Conservation (phyloP, 2,113 vertebrate genomes). For the Baryphthengus martii region DNA sequence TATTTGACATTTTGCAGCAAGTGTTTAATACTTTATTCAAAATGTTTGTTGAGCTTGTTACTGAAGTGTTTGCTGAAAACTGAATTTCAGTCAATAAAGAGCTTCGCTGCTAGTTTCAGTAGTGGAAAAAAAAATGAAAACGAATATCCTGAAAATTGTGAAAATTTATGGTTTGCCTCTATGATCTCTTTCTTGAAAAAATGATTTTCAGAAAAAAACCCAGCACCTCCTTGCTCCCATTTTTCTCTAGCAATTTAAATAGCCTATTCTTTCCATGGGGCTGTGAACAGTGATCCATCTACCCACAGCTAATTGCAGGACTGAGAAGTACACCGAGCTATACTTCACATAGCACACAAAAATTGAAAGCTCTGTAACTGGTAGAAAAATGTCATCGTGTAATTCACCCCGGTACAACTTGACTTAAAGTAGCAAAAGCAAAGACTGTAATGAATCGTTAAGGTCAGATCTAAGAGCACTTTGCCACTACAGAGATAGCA, state of each 20-base stretch:
- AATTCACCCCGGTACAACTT: background rate
- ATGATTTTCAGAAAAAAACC: background rate
- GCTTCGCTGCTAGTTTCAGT: background rate
- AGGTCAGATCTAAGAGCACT: background rate
- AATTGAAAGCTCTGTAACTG: background rate
- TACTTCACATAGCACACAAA: background rate
- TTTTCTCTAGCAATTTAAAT: background rate
- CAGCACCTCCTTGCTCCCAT: background rate
- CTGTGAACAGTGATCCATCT: background rate
- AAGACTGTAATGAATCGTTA: background rate
- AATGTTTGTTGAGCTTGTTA: slow-evolving; percentile 1
- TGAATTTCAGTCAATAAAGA: background rate
- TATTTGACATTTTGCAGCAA: slow-evolving; percentile 10
- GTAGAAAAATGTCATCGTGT: background rate
- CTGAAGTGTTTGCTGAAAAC: slow-evolving; percentile 3
- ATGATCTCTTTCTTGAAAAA: background rate
- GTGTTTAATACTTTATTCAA: slow-evolving; percentile 18
- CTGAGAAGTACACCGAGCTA: background rate
- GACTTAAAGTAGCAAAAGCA: background rate
- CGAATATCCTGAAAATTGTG: background rate
- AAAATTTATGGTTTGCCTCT: background rate
- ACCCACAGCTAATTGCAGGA: background rate
- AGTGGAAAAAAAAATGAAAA: background rate
- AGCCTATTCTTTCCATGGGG: background rate
- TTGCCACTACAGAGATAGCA: background rate